Percentiles rank a stretch among this genome's conserved stretches.
Evolutionary conservation across 2,888 invertebrate genomes (phyloP).

Genomic region (Tillus elongatus): DNA sequence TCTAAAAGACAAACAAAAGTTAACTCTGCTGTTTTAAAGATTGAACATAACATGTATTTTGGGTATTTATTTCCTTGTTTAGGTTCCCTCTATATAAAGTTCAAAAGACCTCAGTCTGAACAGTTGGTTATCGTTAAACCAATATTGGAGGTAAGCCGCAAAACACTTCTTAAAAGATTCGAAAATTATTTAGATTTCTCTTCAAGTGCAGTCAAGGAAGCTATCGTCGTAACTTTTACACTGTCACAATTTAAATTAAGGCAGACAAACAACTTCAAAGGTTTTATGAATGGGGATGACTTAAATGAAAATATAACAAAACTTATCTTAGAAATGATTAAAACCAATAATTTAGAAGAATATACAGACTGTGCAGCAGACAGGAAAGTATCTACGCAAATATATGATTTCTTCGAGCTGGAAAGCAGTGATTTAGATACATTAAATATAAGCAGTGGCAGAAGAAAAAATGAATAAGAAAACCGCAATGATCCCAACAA

Average conservation of each 20-base stretch:
- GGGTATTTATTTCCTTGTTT: constrained; percentile 1
- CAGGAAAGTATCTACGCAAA: not conserved
- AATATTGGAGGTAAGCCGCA: not conserved
- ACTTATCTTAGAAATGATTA: constrained; percentile 1
- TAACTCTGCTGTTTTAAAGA: constrained; percentile 8
- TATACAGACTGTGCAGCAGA: not conserved
- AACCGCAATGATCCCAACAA: not conserved
- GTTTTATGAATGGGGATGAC: not conserved
- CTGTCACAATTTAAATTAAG: constrained; percentile 1
- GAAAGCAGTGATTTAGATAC: not conserved
- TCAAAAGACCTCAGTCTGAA: constrained; percentile 1
- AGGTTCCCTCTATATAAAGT: constrained; percentile 1
- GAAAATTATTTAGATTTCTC: not conserved
- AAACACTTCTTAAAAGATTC: not conserved
- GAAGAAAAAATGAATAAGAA: not conserved
- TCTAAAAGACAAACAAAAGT: constrained; percentile 14
- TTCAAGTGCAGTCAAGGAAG: constrained; percentile 1
- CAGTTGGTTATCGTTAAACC: not conserved
- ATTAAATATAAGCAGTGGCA: not conserved
- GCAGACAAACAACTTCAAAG: not conserved
- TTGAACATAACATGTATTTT: constrained; percentile 9
- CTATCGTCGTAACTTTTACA: not conserved
- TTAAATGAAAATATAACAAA: not conserved
- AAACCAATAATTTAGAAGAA: not conserved
- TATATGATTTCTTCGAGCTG: not conserved